These are phyloP conservation scores for Samia ricini DNA, from an alignment of 1,140 invertebrate genomes.

Conservation along the genomic window DNA sequence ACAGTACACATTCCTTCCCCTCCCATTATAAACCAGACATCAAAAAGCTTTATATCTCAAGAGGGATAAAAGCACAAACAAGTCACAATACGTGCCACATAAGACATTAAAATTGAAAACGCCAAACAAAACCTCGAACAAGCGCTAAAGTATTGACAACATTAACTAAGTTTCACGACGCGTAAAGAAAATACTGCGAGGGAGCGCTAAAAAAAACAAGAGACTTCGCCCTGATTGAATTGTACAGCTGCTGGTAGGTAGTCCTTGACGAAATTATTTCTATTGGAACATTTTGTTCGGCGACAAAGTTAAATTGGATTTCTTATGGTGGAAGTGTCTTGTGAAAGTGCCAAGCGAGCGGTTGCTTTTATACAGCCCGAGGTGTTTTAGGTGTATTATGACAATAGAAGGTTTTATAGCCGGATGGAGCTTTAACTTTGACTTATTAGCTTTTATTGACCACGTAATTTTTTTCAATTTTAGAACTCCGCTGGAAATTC, in stretches of 20 bases:
- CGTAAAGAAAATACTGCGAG: slow-evolving; percentile 32
- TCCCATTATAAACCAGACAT: not conserved
- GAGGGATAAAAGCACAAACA: slow-evolving; percentile 3
- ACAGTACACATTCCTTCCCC: no score
- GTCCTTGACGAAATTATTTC: slow-evolving; percentile 72
- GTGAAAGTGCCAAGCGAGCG: slow-evolving; percentile 44
- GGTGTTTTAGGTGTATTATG: slow-evolving; percentile 55
- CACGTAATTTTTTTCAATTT: slow-evolving; percentile 1
- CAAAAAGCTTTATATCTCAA: not conserved
- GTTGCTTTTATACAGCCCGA: slow-evolving; percentile 49
- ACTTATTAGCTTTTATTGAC: slow-evolving; percentile 31
- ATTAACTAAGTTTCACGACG: slow-evolving; percentile 39
- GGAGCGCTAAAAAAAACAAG: slow-evolving; percentile 42
- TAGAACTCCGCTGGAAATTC: not conserved
- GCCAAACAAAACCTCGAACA: not conserved
- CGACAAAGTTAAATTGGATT: slow-evolving; percentile 74
- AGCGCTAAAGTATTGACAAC: slow-evolving; percentile 43
- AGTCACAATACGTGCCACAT: not conserved
- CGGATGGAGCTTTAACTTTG: slow-evolving; percentile 31
- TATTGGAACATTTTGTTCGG: slow-evolving; percentile 71
- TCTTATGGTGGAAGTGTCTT: slow-evolving; percentile 65
- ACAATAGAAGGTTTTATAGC: slow-evolving; percentile 42
- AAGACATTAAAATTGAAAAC: slow-evolving; percentile 2
- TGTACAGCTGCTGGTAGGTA: slow-evolving; percentile 56
- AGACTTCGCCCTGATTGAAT: slow-evolving; percentile 59